Evolutionary conservation across 2,888 invertebrate species (phyloP), one percentile per base, ranked within the genome.

Genomic region (Rhyacophila evoluta): DNA sequence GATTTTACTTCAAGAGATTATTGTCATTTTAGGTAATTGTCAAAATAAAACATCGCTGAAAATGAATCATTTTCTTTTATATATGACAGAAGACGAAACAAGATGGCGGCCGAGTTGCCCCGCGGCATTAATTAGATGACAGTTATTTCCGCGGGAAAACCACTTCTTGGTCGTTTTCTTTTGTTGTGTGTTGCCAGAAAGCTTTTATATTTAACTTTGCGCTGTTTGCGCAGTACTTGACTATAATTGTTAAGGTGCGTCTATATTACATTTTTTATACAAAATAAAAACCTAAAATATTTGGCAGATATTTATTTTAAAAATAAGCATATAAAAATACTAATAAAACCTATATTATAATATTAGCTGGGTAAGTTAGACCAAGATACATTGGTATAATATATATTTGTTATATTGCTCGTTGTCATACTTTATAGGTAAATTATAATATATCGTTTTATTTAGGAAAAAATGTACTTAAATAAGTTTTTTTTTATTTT

Each of bases 71-170:
- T 25, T 55, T 19, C 12, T 6, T 25, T 15, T 55, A 19, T 29
- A 28, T 69, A 10, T 28, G 69, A 69, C 10, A 29, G 12, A 69
- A 69, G 29, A 29, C 27, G 15, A 69, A 69, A 41, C 41, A 74
- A 41, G 33, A 41, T 70, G 78, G 74, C 33, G 78, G 28, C 36
- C 28, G 12, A 67, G 12, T 69, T 39, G 88, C 88, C 89, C 89
- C 86, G 86, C 87, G 89, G 89, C 89, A 88, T 89, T 89, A 89
- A 89, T 89, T 89, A 89, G 89, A 88, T 71, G 76, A 41, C 75
- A 78, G 79, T 79, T 77, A 79, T 79, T 79, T 75, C 73, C 41
- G 75, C 74, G 71, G 76, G 69, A 77, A 77, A 77, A 72, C 55
- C 73, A 68, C 77, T 69, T 28, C 75, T 70, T 41, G 37, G 38